Evolutionary conservation across 2,888 invertebrate species (phyloP), one percentile per base, ranked within the genome.

Genomic region (Perizoma flavofasciatum): DNA sequence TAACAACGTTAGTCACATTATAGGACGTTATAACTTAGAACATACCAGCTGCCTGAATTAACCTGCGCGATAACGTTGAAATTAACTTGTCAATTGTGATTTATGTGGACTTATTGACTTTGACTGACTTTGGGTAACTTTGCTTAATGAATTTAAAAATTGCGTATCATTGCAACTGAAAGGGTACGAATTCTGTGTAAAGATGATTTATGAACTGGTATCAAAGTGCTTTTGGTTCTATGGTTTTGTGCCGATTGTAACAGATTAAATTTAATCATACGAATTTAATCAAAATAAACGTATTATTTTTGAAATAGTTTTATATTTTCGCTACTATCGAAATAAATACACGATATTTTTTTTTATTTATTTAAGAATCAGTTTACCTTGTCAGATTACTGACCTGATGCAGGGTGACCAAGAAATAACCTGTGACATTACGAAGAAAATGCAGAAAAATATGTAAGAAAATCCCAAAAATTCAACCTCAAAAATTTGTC

Each of bases 1-100:
- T 22, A 22, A 22, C 22, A 22, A 22, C 22, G 3, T 22, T 22
- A 22, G 22, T 22, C 22, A 22, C 22, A 22, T 22, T 22, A 1
- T 22, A 22, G 22, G 22, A 22, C 1, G 22, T 22, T 22, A 22
- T 1, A 22, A 37, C 37, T 7, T 6, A 6, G 5, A 37, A 37
- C 7, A 37, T 6, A 47, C 43, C 10, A 33, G 37, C 37, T 49
- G 22, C 45, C 22, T 46, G 9, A 39, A 7, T 34, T 51, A 6
- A 32, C 32, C 56, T 50, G 46, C 40, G 47, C 79, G 87, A 86
- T 88, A 87, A 85, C 83, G 79, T 74, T 60, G 72, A 84, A 83
- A 86, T 89, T 84, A 86, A 82, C 78, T 78, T 83, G 87, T 85
- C 89, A 83, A 74, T 80, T 73, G 72, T 89, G 90, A 89, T 89